Conservation (phyloP, 2,888 invertebrate genomes). For the Lydus trimaculatus region DNA sequence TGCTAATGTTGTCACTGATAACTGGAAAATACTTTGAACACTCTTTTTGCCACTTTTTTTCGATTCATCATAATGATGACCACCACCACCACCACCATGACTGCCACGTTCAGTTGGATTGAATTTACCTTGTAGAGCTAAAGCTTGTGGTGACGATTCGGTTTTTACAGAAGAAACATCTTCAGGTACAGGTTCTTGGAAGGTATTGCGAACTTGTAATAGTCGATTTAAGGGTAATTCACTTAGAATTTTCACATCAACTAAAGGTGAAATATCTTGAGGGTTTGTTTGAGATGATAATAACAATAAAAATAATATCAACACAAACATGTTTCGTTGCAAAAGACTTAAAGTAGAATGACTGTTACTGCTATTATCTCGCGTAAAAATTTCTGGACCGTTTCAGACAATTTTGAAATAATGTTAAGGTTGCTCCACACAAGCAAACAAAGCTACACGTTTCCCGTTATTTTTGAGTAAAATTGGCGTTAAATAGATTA, state of each 20-base stretch:
- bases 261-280: slow-evolving; percentile 50
- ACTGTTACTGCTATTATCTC: not conserved
- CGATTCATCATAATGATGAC: slow-evolving; percentile 45
- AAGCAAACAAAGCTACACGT: not conserved
- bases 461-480: too few species aligned
- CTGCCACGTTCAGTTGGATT: slow-evolving; percentile 48
- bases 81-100: not conserved
- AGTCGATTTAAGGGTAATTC: slow-evolving; percentile 75
- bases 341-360: not conserved
- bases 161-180: slow-evolving; percentile 20
- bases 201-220: slow-evolving; percentile 67
- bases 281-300: not conserved
- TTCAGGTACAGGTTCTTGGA: slow-evolving; percentile 37
- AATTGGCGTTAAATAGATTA: too few species aligned
- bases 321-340: slow-evolving; percentile 11
- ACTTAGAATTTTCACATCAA: slow-evolving; percentile 66
- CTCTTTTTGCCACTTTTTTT: slow-evolving; percentile 62
- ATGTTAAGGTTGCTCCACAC: not conserved
- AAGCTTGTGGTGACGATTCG: slow-evolving; percentile 45
- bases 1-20: slow-evolving; percentile 79
- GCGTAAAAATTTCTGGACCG: not conserved
- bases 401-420: not conserved
- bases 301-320: not conserved
- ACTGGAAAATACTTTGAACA: slow-evolving; percentile 76
- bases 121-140: slow-evolving; percentile 46